Base-by-base conservation (phyloP, 1,140 invertebrate species). In the Brachionus rotundiformis region DNA sequence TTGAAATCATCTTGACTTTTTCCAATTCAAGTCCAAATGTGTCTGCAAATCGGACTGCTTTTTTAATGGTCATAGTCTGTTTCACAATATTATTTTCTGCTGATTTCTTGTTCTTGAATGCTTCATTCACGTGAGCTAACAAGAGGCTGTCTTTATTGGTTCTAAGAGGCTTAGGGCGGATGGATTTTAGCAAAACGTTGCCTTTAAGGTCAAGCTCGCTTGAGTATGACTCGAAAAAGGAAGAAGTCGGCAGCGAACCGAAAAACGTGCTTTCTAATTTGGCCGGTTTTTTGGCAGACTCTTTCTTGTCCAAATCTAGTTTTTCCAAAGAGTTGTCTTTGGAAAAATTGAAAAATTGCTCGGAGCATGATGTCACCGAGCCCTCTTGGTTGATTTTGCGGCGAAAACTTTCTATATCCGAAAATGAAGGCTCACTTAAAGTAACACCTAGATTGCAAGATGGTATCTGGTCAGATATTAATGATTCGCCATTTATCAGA, bases 1-100 rank as follows among this genome's bases (percentile, higher is more conserved):
- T 79, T 33, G 76, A 27, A 25, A 79, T 59, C 5, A 59, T 39
- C 29, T 63, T 54, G 13, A 79, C 76, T 79, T 79, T 79, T 79
- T 79, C 76, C 23, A 79, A 41, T 23, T 79, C 76, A 0, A 79
- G 47, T 6, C 76, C 76, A 59, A 79, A 79, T 13, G 76, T 39
- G 29, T 79, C 76, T 19, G 76, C 76, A n/a, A 79, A 79, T 10
- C 76, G 44, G 6, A 79, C 76, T 16, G 36, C 36, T 41, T 79
- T 79, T 59, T 63, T 54, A 2, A 10, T 33, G 8, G 16, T 79
- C 3, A 13, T n/a, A 25, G 76, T 29, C 13, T 23, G 36, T 13
- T 39, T 27, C 23, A 73, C n/a, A 44, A 73, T 73, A 29, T 25
- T 73, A 10, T 27, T 73, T 19, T 73, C 36, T 25, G 19, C 25